Conservation (phyloP, 64 coral and sea anemone genomes). For the Anthopleura sola region DNA sequence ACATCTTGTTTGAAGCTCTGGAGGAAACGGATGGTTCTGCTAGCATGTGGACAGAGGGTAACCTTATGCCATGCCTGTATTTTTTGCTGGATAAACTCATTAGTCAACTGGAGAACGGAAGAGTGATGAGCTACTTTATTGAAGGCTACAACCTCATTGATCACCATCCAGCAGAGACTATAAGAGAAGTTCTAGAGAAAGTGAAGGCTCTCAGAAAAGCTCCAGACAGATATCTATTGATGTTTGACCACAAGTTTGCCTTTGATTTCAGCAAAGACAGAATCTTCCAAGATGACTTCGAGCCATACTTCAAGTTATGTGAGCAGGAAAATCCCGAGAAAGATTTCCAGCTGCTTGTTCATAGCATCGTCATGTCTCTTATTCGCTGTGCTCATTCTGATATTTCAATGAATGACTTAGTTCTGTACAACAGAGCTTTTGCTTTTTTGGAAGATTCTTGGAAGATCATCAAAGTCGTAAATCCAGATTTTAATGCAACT, state of each 20-base stretch:
- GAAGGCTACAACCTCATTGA: conserved; percentile 17
- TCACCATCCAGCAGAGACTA: background rate
- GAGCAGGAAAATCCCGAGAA: background rate
- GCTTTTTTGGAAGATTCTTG: conserved; percentile 6
- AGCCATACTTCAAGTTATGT: conserved; percentile 1
- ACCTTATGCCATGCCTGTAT: background rate
- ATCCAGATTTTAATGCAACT: conserved; percentile 1
- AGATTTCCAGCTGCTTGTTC: background rate
- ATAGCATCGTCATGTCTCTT: conserved; percentile 10
- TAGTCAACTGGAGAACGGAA: conserved; percentile 16
- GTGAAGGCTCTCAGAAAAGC: background rate
- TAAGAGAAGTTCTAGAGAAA: conserved; percentile 4
- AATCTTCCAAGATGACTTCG: conserved; percentile 9
- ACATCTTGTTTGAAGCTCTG: conserved; percentile 17
- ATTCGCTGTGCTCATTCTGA: conserved; percentile 20
- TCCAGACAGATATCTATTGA: background rate
- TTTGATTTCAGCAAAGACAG: background rate
- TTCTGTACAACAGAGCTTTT: background rate
- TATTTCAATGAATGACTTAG: background rate
- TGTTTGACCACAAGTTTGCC: background rate
- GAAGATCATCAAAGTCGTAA: background rate
- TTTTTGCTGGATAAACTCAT: conserved; percentile 15
- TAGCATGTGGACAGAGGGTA: background rate
- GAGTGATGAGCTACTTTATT: conserved; percentile 22
- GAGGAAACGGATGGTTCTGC: conserved; percentile 11